Evolutionary conservation across 2,888 invertebrate genomes (phyloP).

Genomic region (Elysia crispata): DNA sequence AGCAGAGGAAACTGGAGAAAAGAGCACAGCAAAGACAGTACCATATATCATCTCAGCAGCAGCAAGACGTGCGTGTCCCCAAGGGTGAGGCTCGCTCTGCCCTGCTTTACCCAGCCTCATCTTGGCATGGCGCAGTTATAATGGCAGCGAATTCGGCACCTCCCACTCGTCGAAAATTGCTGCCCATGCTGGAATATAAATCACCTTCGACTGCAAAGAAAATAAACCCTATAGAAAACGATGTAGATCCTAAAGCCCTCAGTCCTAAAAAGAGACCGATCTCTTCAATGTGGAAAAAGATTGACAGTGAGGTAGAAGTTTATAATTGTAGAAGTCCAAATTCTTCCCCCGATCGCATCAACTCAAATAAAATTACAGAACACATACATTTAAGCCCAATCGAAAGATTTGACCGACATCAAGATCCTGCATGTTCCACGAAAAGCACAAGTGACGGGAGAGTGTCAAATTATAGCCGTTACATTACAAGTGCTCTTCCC

Average conservation of each 20-base stretch:
- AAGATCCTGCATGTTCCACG: too few species aligned
- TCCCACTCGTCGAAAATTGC: neutral
- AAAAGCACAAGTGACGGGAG: too few species aligned
- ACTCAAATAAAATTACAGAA: neutral
- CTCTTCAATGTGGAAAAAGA: too few species aligned
- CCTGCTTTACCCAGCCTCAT: neutral
- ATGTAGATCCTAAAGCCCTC: neutral
- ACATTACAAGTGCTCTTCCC: conserved; percentile 12
- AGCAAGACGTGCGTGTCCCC: neutral
- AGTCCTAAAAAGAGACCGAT: neutral
- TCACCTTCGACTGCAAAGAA: too few species aligned
- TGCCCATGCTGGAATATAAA: neutral
- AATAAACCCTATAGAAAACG: neutral
- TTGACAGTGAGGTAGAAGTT: too few species aligned
- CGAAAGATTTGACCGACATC: too few species aligned
- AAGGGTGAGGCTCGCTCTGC: neutral
- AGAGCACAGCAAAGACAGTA: neutral
- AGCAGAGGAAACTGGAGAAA: conserved; percentile 28
- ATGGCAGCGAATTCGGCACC: neutral
- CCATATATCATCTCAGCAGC: conserved; percentile 5
- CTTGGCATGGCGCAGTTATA: neutral
- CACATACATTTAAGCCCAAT: too few species aligned
- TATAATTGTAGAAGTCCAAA: neutral
- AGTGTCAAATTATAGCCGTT: neutral
- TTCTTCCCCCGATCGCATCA: neutral